Percentiles rank a stretch among this genome's conserved stretches.
Evolutionary conservation across 2,113 vertebrate species (phyloP).

Genomic region (Sinosuthora webbiana): DNA sequence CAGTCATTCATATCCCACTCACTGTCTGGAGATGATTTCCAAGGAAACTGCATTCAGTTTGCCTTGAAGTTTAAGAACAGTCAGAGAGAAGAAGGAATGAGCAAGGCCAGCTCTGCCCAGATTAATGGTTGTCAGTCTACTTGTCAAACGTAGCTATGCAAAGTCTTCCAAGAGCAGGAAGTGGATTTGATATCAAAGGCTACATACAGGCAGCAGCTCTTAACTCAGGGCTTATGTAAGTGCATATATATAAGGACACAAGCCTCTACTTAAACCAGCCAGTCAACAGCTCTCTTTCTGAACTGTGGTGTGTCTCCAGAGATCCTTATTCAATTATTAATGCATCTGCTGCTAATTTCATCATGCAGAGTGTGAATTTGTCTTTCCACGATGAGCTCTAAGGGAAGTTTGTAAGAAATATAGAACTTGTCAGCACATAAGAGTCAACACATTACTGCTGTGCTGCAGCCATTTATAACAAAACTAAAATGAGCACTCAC

Average conservation of each 20-base stretch:
- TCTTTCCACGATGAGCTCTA: conserved; percentile 21
- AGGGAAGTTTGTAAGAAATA: conserved; percentile 59
- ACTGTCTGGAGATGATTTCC: not conserved
- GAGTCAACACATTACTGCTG: conserved; percentile 47
- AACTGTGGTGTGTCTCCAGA: conserved; percentile 7
- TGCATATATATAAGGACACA: not conserved
- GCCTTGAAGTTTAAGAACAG: not conserved
- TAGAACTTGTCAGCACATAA: conserved; percentile 42
- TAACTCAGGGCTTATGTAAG: not conserved
- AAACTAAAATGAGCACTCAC: conserved; percentile 62
- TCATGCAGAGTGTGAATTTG: conserved; percentile 54
- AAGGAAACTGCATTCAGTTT: not conserved
- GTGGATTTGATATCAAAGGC: not conserved
- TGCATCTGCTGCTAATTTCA: conserved; percentile 60
- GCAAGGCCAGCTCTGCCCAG: not conserved
- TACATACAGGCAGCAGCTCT: not conserved
- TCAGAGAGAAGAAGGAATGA: not conserved
- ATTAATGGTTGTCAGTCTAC: not conserved
- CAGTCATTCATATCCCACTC: not conserved
- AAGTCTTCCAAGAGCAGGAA: not conserved
- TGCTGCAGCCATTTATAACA: conserved; percentile 41
- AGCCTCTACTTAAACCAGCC: not conserved
- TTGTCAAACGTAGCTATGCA: not conserved
- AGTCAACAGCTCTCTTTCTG: not conserved
- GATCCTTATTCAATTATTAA: conserved; percentile 56